A percentile compares a stretch with the other conserved stretches of the same genome.
These are phyloP conservation scores for Apodemus sylvaticus DNA, from an alignment of 2,113 vertebrate genomes.

Conservation along the genomic window DNA sequence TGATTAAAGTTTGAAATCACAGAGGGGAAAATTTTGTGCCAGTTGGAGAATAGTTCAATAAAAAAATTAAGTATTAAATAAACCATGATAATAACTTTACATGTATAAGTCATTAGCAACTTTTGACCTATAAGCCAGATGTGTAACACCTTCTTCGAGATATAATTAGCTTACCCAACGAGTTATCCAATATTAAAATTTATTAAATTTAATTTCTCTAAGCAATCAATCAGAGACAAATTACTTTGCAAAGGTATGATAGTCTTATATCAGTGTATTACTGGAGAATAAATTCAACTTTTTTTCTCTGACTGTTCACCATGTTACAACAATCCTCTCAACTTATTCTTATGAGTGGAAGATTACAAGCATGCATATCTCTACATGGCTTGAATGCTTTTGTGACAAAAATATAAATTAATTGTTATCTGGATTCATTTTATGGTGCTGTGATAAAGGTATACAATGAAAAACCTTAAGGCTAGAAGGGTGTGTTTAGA, in stretches of 20 bases:
- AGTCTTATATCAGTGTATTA: background rate
- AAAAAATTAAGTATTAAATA: conserved; percentile 67
- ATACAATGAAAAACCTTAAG: background rate
- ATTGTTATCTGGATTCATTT: background rate
- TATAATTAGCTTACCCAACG: background rate
- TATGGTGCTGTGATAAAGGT: background rate
- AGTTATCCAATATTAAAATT: background rate
- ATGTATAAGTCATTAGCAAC: background rate
- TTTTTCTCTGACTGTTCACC: background rate
- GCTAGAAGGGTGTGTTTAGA: background rate
- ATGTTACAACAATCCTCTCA: background rate
- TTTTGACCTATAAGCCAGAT: conserved; percentile 44
- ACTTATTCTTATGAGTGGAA: background rate
- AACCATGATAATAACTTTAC: conserved; percentile 58
- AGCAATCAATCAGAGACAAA: background rate
- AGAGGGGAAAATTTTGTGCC: conserved; percentile 41
- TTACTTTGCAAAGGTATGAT: background rate
- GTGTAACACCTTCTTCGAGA: background rate
- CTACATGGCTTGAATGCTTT: background rate
- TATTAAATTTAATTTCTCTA: background rate
- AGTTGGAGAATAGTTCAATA: conserved; percentile 66
- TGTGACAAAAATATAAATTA: background rate
- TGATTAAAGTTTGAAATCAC: conserved; percentile 51
- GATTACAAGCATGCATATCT: background rate
- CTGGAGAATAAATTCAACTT: background rate